Conservation (phyloP, 2,113 vertebrate genomes). For the Albula glossodonta region DNA sequence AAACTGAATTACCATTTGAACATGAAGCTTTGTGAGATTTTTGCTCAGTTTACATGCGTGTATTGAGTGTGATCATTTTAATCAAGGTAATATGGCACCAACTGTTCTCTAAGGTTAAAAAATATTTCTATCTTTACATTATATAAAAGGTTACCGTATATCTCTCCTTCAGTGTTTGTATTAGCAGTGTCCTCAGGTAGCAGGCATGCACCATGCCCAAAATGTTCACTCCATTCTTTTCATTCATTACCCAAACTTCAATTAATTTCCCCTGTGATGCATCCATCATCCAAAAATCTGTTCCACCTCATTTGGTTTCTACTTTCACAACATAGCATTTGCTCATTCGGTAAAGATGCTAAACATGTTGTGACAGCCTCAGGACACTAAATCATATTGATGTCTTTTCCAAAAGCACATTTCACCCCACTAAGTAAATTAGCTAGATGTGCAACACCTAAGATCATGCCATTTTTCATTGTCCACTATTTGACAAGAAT, state of each 20-base stretch:
- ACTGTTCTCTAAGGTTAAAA: not conserved
- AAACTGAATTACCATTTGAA: too few relatives aligned
- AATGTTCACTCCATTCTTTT: not conserved
- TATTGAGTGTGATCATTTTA: not conserved
- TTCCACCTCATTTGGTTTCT: slow-evolving; percentile 2
- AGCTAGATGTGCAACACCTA: slow-evolving; percentile 20
- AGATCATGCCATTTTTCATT: slow-evolving; percentile 22
- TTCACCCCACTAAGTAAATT: slow-evolving; percentile 26
- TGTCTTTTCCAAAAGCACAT: slow-evolving; percentile 22
- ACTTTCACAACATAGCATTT: not conserved
- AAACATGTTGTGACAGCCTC: slow-evolving; percentile 16
- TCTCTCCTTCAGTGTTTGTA: not conserved
- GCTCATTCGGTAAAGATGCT: not conserved
- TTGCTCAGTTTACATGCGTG: not conserved
- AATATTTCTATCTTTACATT: not conserved
- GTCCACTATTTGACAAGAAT: slow-evolving; percentile 6
- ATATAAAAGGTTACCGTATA: not conserved
- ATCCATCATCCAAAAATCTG: slow-evolving; percentile 15
- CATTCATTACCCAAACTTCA: slow-evolving; percentile 21
- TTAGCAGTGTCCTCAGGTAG: slow-evolving; percentile 18
- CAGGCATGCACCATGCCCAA: not conserved
- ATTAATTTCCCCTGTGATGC: slow-evolving; percentile 25
- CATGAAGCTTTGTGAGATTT: too few relatives aligned
- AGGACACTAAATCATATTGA: slow-evolving; percentile 31
- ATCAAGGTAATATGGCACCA: not conserved